phyloP scores from a whole-genome alignment of 2,113 vertebrate species.

The Danio rerio region DNA sequence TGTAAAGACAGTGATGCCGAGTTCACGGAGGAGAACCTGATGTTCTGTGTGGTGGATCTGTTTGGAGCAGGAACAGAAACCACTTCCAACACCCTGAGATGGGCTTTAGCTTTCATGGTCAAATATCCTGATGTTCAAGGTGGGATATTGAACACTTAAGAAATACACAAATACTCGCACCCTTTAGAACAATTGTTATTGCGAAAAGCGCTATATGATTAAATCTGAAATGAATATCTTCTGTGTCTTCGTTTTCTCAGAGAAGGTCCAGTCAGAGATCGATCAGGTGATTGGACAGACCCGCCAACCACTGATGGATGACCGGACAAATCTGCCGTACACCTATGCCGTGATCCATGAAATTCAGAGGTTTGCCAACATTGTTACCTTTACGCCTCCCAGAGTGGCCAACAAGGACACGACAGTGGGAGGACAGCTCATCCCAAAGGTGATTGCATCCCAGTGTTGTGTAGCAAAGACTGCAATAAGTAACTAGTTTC shows the following conservation, averaged over 20 bases:
- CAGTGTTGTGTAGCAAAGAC: no score
- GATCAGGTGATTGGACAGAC: conserved; percentile 51
- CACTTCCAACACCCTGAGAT: conserved; percentile 72
- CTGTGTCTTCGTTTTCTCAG: background rate
- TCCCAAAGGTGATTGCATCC: conserved; percentile 42
- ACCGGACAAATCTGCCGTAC: conserved; percentile 37
- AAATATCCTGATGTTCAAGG: conserved; percentile 75
- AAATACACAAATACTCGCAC: no score
- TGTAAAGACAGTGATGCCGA: conserved; percentile 35
- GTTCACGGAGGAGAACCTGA: conserved; percentile 71
- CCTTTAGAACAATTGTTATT: no score
- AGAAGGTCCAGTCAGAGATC: conserved; percentile 63
- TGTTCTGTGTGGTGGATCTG: conserved; percentile 63
- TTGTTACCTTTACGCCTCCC: conserved; percentile 63
- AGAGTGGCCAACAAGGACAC: conserved; percentile 56
- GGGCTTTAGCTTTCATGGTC: conserved; percentile 76
- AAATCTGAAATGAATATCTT: background rate
- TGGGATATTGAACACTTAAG: conserved; percentile 39
- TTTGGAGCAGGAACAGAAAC: conserved; percentile 78
- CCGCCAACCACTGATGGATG: conserved; percentile 55
- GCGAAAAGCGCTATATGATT: no score
- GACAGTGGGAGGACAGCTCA: conserved; percentile 56
- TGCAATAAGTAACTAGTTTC: background rate
- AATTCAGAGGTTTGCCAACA: conserved; percentile 51
- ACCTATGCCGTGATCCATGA: background rate